Evolutionary conservation across 2,888 invertebrate genomes (phyloP), one percentile per base, ranked within the genome.

Genomic region (Periphyllus acericola): DNA sequence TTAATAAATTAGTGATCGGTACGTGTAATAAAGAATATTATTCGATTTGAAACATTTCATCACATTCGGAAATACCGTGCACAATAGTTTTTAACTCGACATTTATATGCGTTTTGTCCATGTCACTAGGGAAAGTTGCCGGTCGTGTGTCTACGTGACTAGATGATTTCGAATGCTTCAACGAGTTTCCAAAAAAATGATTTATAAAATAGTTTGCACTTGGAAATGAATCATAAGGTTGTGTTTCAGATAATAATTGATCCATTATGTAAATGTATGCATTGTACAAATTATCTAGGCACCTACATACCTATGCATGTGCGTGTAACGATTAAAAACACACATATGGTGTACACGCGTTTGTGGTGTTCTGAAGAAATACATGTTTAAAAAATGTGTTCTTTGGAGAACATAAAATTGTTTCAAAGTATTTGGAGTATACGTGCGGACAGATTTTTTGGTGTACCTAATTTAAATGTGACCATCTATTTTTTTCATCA

Each of bases 111-210:
- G 40, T 66, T 74, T 83, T 36, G 75, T 76, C 66, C 40, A 76
- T 84, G 75, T 84, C 83, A 83, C 83, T 66, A 75, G 83, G 83
- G 83, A 84, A 84, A 84, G 83, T 84, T 60, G 32, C 75, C 6
- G 55, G 14, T 40, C 25, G 40, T 76, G 83, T 83, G 40, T 46
- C 25, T 36, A 84, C 83, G 75, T 84, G 83, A 84, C 83, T 5
- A 84, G 32, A 14, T 66, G 74, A 75, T 83, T 83, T 83, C 60
- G 29, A 74, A 60, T 40, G 83, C 60, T 75, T 46, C 36, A 25
- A 29, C n/a, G 29, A 11, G 66, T 83, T 83, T 74, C 55, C 74
- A 74, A 83, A 83, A 83, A 75, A 71, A 32, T 29, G 68, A 25
- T 74, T 36, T 36, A 11, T 74, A 40, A 40, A 74, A 25, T n/a